Evolutionary conservation across 1,140 invertebrate genomes (phyloP), one percentile per base, ranked within the genome.

Genomic region (Eubasilissa regina): DNA sequence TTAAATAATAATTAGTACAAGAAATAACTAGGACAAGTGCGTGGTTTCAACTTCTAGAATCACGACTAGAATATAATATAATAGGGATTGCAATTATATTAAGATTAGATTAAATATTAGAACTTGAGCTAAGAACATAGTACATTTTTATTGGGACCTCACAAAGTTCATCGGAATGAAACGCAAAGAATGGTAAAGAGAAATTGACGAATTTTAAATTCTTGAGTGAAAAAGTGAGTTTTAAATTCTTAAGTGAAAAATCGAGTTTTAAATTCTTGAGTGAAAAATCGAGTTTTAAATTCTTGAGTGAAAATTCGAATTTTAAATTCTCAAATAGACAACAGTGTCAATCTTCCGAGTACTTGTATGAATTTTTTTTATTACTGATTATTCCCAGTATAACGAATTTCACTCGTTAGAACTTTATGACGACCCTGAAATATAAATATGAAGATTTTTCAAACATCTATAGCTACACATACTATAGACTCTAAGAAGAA

Each of bases 121-220:
- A 19, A 60, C 15, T 68, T 68, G 64, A 68, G 64, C 64, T 68
- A 68, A 68, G 15, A 25, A 56, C 11, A 62, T 25, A 62, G 10
- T 62, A 62, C 25, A 15, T 17, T 56, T 15, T 17, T 56, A 8
- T 4, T n/a, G 53, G 53, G n/a, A 17, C n/a, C 53, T 56, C n/a
- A 7, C 53, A 17, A 15, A 56, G n/a, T 56, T 56, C 25, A n/a
- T 56, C 53, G n/a, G n/a, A 56, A 15, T 7, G 8, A 56, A 12
- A 15, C 15, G 17, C n/a, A 56, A 56, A n/a, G 7, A 7, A 15
- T 8, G 17, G 17, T n/a, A 56, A 56, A 9, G 4, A 56, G 15
- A n/a, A 56, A 7, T n/a, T 4, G 17, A 55, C 1, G 0, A 56
- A 56, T 56, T 56, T 56, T 56, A 15, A 56, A 56, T 17, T 17